Conservation (phyloP, 2,113 vertebrate species). For the Barbus barbus region DNA sequence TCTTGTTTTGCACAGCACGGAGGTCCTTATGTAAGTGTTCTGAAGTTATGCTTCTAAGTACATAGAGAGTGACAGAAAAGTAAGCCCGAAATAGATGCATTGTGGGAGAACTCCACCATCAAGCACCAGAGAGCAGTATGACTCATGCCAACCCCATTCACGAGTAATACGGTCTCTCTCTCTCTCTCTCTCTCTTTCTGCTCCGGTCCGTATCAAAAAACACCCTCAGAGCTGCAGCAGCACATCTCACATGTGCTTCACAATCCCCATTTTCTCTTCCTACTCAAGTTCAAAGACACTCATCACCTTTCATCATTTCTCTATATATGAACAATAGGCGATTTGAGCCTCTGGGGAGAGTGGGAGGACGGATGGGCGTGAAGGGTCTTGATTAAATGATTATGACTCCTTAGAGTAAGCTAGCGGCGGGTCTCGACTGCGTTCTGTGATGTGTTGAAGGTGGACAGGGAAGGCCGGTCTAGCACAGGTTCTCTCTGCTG, state of each 20-base stretch:
- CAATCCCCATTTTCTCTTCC: conserved; percentile 33
- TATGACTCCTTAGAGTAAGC: no score
- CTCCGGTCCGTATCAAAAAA: conserved; percentile 39
- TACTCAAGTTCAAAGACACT: conserved; percentile 44
- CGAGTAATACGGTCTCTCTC: conserved; percentile 21
- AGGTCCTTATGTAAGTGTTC: conserved; percentile 34
- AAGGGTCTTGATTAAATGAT: conserved; percentile 46
- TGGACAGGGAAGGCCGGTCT: conserved; percentile 38
- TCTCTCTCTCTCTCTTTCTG: background rate
- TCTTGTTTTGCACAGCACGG: conserved; percentile 4
- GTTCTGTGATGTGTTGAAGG: conserved; percentile 23
- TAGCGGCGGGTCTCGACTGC: conserved; percentile 14
- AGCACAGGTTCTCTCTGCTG: conserved; percentile 43
- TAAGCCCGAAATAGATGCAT: conserved; percentile 34
- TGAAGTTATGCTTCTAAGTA: conserved; percentile 30
- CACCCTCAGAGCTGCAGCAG: conserved; percentile 36
- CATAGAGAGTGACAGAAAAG: conserved; percentile 25
- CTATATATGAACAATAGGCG: conserved; percentile 35
- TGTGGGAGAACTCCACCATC: conserved; percentile 34
- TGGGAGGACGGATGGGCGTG: background rate
- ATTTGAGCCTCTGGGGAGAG: conserved; percentile 32
- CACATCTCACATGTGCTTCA: conserved; percentile 44
- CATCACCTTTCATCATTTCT: conserved; percentile 49
- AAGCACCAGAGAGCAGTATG: conserved; percentile 42
- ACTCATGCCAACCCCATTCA: conserved; percentile 50